Conservation (phyloP, 2,113 vertebrate species). For the Hydropotes inermis region DNA sequence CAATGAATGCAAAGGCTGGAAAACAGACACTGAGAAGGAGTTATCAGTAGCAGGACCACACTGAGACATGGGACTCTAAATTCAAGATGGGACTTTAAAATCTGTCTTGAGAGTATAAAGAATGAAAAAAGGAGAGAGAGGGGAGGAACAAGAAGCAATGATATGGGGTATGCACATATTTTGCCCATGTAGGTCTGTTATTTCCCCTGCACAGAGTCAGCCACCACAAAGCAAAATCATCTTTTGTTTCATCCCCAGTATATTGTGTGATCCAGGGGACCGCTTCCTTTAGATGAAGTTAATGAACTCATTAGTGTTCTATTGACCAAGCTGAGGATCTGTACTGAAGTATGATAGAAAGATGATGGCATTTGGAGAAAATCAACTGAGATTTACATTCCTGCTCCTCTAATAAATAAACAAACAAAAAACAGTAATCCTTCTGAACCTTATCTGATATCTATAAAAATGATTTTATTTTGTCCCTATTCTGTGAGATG, state of each 20-base stretch:
- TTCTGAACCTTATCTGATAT: not conserved
- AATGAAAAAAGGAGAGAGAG: not conserved
- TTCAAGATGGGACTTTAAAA: conserved; percentile 48
- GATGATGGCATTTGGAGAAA: not conserved
- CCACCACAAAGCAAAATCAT: not conserved
- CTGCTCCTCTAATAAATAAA: not conserved
- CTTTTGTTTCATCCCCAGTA: not conserved
- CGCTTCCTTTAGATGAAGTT: not conserved
- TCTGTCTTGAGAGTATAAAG: not conserved
- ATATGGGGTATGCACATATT: not conserved
- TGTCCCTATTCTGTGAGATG: not conserved
- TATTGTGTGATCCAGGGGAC: not conserved
- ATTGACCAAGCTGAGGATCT: not conserved
- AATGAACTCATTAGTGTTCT: not conserved
- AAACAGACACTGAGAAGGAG: not conserved
- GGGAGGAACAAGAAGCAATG: not conserved
- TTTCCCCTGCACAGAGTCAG: not conserved
- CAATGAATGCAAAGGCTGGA: not conserved
- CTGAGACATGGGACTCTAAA: not conserved
- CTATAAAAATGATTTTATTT: conserved; percentile 5
- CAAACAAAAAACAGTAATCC: not conserved
- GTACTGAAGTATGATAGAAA: not conserved
- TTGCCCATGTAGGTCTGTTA: not conserved
- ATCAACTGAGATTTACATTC: not conserved
- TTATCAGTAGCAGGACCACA: not conserved